A percentile compares a stretch with the other conserved stretches of the same genome.
phyloP scores from a whole-genome alignment of 2,888 invertebrate species.

The Drosophila lutescens region DNA sequence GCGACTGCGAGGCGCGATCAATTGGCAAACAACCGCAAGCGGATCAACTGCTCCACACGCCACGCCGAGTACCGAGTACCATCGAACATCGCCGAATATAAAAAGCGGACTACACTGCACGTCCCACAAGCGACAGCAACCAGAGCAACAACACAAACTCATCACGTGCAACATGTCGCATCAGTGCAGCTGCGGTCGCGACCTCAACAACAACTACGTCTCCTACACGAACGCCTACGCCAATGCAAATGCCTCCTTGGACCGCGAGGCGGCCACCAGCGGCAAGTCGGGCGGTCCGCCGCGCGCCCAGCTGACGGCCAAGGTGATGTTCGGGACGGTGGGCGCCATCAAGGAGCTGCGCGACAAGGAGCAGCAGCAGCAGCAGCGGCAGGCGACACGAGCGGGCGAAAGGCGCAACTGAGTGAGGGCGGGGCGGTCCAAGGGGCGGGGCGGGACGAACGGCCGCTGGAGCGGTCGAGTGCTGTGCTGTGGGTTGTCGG shows the following conservation, averaged over 20 bases:
- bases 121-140: conserved; percentile 1
- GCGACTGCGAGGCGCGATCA: conserved; percentile 60
- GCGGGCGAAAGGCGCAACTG: conserved; percentile 83
- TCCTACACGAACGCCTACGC: conserved; percentile 84
- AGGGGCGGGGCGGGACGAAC: conserved; percentile 26
- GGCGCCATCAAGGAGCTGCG: conserved; percentile 90
- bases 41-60: conserved; percentile 49
- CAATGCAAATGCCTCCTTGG: conserved; percentile 81
- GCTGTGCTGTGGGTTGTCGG: conserved; percentile 48
- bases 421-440: conserved; percentile 28
- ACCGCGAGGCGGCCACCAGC: conserved; percentile 77
- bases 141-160: conserved; percentile 5
- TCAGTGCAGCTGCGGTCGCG: conserved; percentile 85
- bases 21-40: conserved; percentile 47
- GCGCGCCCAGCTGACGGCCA: conserved; percentile 87
- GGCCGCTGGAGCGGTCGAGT: conserved; percentile 37
- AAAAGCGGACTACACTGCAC: conserved; percentile 7
- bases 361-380: conserved; percentile 88
- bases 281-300: conserved; percentile 60
- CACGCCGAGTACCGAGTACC: not conserved
- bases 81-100: conserved; percentile 14
- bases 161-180: conserved; percentile 82
- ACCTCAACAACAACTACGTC: conserved; percentile 84
- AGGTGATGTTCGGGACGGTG: conserved; percentile 90
- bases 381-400: conserved; percentile 86